Conservation (phyloP, 2,888 invertebrate genomes). For the Philereme transversata region DNA sequence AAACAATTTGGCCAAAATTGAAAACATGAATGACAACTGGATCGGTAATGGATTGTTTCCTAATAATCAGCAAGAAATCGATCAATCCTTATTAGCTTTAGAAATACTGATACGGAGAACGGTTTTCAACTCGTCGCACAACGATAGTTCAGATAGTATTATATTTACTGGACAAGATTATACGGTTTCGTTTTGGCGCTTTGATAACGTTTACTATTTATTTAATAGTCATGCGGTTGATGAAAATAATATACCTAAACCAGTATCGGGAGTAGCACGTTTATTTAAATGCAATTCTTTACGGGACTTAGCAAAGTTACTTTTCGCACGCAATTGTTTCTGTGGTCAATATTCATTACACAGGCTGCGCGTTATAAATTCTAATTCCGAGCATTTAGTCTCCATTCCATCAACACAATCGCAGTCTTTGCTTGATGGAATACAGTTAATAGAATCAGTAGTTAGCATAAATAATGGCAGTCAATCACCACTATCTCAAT, state of each 20-base stretch:
- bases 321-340: not conserved
- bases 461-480: too few relatives aligned
- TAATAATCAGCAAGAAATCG: not conserved
- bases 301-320: too few relatives aligned
- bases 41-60: not conserved
- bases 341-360: not conserved
- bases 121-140: not conserved
- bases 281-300: too few relatives aligned
- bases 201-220: not conserved
- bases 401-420: too few relatives aligned
- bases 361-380: not conserved
- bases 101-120: too few relatives aligned
- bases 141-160: not conserved
- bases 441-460: too few relatives aligned
- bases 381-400: not conserved
- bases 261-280: too few relatives aligned
- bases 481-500: too few relatives aligned
- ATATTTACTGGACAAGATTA: not conserved
- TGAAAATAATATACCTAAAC: not conserved
- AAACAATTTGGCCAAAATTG: not conserved
- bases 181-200: not conserved
- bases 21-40: not conserved
- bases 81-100: not conserved
- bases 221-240: not conserved
- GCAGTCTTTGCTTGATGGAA: too few relatives aligned